Evolutionary conservation across 1,140 invertebrate species (phyloP).

Genomic region (Episyrphus balteatus): DNA sequence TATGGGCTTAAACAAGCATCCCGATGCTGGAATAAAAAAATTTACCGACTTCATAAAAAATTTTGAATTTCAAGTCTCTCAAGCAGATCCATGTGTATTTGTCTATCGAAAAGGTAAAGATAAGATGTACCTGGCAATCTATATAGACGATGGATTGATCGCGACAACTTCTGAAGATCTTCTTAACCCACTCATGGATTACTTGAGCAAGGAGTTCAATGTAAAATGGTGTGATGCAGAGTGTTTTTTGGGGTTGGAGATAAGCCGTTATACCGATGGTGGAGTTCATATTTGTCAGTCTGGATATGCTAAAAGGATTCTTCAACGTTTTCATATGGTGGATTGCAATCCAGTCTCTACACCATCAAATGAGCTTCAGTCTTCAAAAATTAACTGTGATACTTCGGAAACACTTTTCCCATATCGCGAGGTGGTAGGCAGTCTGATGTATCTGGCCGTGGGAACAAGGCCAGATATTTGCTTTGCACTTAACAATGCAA

Average conservation of each 20-base stretch:
- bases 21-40: constrained; percentile 16
- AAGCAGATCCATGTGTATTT: constrained; percentile 31
- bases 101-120: constrained; percentile 8
- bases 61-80: constrained; percentile 21
- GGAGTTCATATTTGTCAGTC: constrained; percentile 23
- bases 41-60: constrained; percentile 17
- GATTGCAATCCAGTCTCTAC: constrained; percentile 28
- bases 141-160: constrained; percentile 36
- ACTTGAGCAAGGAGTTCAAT: constrained; percentile 19
- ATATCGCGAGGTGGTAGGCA: constrained; percentile 28
- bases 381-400: constrained; percentile 1
- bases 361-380: constrained; percentile 10
- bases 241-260: constrained; percentile 24
- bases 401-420: neutral
- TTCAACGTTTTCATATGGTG: constrained; percentile 25
- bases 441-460: constrained; percentile 29
- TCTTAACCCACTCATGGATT: constrained; percentile 10
- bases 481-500: constrained; percentile 23
- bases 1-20: constrained; percentile 22
- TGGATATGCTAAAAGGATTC: constrained; percentile 24
- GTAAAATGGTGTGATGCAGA: constrained; percentile 11
- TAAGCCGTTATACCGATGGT: constrained; percentile 4
- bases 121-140: constrained; percentile 22
- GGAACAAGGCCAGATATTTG: constrained; percentile 34
- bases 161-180: constrained; percentile 13